Base-by-base conservation (phyloP, 2,113 vertebrate genomes). In the Peromyscus californicus region DNA sequence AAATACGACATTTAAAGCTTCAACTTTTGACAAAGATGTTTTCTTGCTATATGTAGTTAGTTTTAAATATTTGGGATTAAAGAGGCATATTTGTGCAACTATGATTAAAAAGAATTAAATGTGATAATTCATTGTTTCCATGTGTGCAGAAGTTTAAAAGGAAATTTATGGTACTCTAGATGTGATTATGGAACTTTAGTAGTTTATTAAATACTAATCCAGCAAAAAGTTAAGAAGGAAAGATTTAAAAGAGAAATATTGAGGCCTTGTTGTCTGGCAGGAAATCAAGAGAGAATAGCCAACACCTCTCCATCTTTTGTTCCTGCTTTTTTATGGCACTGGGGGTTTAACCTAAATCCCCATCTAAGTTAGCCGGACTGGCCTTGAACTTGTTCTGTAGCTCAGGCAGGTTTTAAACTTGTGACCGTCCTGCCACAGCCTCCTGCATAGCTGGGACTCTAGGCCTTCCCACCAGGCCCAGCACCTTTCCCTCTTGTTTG, bases 31-130 rank as follows among this genome's bases (percentile, higher is more conserved):
- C 90, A 94, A 57, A 8, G 86, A 33, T 79, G 22, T 93, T 94
- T 92, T 94, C 63, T 96, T 98, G 76, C 24, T 69, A 10, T 78
- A 92, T 67, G 88, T 96, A 88, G 45, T 86, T 29, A 69, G 45
- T 74, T 88, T 92, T 93, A 93, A 92, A 94, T 76, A 93, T 97
- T 61, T 84, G 54, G 6, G 33, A 90, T 97, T 97, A 85, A 96
- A 74, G 89, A 78, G 61, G 39, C 69, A 72, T 93, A 94, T 95
- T 95, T 97, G 87, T 97, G 89, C 39, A 92, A 57, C 80, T 89
- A 9, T 79, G 67, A 87, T 54, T 79, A 42, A 29, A 75, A 94
- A 97, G 83, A 96, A 75, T 87, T 96, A 36, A 48, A 96, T 91
- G 72, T 91, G 61, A 69, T 74, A 75, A 51, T 97, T 26, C 39